These are phyloP conservation scores for Nycteola revayana DNA, from an alignment of 2,888 invertebrate genomes.

Conservation along the genomic window DNA sequence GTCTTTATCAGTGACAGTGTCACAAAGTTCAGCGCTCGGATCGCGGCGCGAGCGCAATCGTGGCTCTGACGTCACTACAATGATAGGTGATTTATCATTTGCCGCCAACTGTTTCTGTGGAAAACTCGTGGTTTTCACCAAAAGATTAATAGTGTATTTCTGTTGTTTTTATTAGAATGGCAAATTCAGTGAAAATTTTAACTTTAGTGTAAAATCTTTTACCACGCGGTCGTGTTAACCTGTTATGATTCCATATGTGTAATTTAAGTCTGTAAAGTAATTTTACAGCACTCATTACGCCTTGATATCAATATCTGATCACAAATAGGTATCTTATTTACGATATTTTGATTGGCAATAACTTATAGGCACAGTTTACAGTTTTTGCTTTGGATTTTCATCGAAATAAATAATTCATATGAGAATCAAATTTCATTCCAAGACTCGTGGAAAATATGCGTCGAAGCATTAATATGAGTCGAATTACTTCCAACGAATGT, in stretches of 20 bases:
- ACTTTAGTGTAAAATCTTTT: too few species aligned
- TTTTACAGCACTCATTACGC: too few species aligned
- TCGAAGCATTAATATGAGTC: too few species aligned
- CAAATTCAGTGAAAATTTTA: neutral
- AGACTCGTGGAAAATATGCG: constrained; percentile 29
- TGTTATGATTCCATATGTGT: too few species aligned
- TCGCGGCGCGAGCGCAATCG: constrained; percentile 42
- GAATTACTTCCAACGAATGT: constrained; percentile 45
- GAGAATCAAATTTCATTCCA: constrained; percentile 30
- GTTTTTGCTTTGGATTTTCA: constrained; percentile 23
- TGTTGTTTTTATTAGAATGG: neutral
- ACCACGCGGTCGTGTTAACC: too few species aligned
- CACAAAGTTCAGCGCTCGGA: constrained; percentile 62
- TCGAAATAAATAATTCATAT: constrained; percentile 34
- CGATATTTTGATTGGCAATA: too few species aligned
- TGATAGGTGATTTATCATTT: constrained; percentile 61
- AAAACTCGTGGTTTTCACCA: constrained; percentile 36
- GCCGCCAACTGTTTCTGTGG: constrained; percentile 45
- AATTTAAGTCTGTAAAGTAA: too few species aligned
- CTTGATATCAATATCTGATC: too few species aligned
- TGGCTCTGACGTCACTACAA: constrained; percentile 62
- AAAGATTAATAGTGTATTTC: constrained; percentile 1
- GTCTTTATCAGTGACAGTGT: constrained; percentile 66
- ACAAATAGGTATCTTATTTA: too few species aligned
- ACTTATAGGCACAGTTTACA: too few species aligned